These are phyloP conservation scores for Steatornis caripensis DNA, from an alignment of 2,113 vertebrate genomes.

Conservation along the genomic window DNA sequence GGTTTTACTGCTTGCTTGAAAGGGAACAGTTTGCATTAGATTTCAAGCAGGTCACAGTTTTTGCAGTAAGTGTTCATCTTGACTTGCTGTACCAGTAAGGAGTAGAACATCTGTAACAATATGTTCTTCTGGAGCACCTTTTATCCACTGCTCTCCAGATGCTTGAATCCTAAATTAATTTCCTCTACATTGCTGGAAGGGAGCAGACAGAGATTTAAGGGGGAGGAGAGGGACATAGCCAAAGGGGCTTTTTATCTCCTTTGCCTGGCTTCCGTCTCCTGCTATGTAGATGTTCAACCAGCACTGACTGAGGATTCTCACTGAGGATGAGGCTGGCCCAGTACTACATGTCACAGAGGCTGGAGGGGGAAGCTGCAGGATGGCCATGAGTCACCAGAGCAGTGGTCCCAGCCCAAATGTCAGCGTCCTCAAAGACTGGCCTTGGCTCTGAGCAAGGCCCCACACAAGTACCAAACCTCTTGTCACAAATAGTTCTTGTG, in stretches of 20 bases:
- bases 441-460: not conserved
- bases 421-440: not conserved
- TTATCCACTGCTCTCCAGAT: not conserved
- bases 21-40: not conserved
- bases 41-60: not conserved
- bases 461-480: not conserved
- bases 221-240: not conserved
- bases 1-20: not conserved
- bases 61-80: not conserved
- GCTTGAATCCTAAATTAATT: not conserved
- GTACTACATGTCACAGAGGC: not conserved
- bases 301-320: accelerated
- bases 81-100: not conserved
- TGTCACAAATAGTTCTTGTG: not conserved
- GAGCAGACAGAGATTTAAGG: not conserved
- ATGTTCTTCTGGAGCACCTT: not conserved
- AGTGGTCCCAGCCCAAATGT: not conserved
- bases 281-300: accelerated
- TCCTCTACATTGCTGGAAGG: not conserved
- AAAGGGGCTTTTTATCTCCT: not conserved
- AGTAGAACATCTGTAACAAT: not conserved
- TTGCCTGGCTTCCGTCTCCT: not conserved
- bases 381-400: not conserved
- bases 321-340: not conserved
- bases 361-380: not conserved